phyloP scores from a whole-genome alignment of 2,797 vertebrate species.

The Melanotaenia trifasciata region DNA sequence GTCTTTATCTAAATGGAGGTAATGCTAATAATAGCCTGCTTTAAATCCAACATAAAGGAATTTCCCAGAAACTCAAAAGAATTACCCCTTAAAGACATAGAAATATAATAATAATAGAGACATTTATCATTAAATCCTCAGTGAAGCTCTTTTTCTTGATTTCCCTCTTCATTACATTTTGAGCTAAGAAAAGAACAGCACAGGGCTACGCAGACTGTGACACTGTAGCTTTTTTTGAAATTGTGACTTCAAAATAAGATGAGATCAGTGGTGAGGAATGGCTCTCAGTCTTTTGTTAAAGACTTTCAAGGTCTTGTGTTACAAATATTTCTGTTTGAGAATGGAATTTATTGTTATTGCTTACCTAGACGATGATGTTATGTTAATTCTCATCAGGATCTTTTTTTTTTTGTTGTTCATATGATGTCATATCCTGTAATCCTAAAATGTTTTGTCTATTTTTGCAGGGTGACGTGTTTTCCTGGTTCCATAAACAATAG shows the following conservation, averaged over 20 bases:
- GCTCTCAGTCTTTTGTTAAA: not conserved
- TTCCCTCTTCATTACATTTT: not conserved
- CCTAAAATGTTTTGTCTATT: conserved; percentile 73
- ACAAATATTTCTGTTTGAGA: conserved; percentile 3
- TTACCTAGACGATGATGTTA: conserved; percentile 12
- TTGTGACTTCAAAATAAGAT: not conserved
- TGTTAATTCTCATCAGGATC: conserved; percentile 10
- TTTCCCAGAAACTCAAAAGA: conserved; percentile 10
- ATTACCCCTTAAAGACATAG: not conserved
- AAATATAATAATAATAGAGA: not conserved
- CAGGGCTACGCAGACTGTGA: not conserved
- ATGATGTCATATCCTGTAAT: conserved; percentile 72
- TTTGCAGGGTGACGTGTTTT: conserved; percentile 68
- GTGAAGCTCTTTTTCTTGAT: not conserved
- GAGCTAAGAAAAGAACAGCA: not conserved
- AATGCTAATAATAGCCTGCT: conserved; percentile 29
- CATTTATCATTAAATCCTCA: conserved; percentile 1
- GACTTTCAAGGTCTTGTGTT: not conserved
- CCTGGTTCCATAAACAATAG: conserved; percentile 68
- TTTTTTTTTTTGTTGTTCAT: conserved; percentile 39
- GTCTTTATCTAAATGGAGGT: conserved; percentile 32
- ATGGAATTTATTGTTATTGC: conserved; percentile 14
- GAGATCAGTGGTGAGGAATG: not conserved
- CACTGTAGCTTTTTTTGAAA: not conserved
- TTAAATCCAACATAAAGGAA: not conserved